Percentiles rank a stretch among this genome's conserved stretches.
Conservation (phyloP, 2,113 vertebrate species). For the Siphamia tubifer region DNA sequence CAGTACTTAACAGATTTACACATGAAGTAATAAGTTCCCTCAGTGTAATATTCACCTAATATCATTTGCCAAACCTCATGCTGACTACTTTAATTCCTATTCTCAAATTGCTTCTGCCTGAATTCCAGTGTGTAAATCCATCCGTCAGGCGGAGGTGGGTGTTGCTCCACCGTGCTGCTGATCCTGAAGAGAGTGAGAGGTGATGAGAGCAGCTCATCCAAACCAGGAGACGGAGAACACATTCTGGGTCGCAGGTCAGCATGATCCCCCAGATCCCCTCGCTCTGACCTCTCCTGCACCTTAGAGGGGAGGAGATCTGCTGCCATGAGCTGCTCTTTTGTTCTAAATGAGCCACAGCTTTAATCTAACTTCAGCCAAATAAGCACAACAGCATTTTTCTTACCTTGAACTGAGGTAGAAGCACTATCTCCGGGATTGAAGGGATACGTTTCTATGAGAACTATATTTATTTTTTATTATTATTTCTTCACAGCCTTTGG, state of each 20-base stretch:
- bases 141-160: background rate
- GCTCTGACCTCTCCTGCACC: background rate
- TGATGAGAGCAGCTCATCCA: constrained; percentile 4
- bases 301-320: background rate
- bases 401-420: background rate
- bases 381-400: background rate
- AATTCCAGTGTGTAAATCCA: background rate
- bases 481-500: background rate
- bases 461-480: background rate
- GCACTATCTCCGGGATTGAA: background rate
- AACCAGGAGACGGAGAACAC: background rate
- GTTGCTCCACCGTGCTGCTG: background rate
- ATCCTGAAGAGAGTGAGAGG: constrained; percentile 7
- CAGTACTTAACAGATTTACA: too few species aligned
- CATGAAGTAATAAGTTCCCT: too few species aligned
- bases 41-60: too few species aligned
- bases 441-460: background rate
- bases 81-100: background rate
- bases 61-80: background rate
- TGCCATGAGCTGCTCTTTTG: background rate
- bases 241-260: constrained; percentile 25
- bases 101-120: background rate
- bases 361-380: constrained; percentile 19
- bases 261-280: background rate
- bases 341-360: background rate